These are phyloP conservation scores for Paedocypris sp. DNA, from an alignment of 2,113 vertebrate species.

Conservation along the genomic window DNA sequence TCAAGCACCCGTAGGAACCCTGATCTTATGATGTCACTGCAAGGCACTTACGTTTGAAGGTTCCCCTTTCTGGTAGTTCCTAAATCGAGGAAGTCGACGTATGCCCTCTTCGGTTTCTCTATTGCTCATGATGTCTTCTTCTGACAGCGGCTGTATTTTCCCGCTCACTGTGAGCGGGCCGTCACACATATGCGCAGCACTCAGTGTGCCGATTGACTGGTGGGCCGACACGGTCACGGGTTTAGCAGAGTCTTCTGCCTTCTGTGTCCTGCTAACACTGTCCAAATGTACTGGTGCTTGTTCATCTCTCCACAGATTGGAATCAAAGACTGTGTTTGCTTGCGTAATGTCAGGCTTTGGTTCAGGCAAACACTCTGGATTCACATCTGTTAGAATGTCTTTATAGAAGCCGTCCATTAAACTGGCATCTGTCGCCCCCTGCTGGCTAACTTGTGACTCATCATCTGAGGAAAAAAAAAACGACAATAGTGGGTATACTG, in stretches of 20 bases:
- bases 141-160: conserved; percentile 61
- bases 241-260: conserved; percentile 32
- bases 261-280: conserved; percentile 1
- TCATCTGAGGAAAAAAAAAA: conserved; percentile 39
- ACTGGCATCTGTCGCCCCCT: conserved; percentile 39
- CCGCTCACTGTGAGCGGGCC: conserved; percentile 61
- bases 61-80: conserved; percentile 73
- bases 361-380: not conserved
- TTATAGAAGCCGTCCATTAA: conserved; percentile 51
- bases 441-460: conserved; percentile 36
- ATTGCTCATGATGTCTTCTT: conserved; percentile 75
- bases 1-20: no score
- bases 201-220: conserved; percentile 58
- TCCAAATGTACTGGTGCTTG: not conserved
- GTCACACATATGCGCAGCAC: conserved; percentile 23
- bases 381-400: conserved; percentile 42
- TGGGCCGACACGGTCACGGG: conserved; percentile 45
- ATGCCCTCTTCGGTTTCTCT: conserved; percentile 73
- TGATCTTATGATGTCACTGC: no score
- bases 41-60: conserved; percentile 70
- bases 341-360: not conserved
- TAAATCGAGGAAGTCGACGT: conserved; percentile 70
- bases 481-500: not conserved
- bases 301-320: not conserved
- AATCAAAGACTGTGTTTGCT: not conserved